Percentiles rank a stretch among this genome's conserved stretches.
Evolutionary conservation across 2,888 invertebrate species (phyloP).

Genomic region (Chouioia cunea): DNA sequence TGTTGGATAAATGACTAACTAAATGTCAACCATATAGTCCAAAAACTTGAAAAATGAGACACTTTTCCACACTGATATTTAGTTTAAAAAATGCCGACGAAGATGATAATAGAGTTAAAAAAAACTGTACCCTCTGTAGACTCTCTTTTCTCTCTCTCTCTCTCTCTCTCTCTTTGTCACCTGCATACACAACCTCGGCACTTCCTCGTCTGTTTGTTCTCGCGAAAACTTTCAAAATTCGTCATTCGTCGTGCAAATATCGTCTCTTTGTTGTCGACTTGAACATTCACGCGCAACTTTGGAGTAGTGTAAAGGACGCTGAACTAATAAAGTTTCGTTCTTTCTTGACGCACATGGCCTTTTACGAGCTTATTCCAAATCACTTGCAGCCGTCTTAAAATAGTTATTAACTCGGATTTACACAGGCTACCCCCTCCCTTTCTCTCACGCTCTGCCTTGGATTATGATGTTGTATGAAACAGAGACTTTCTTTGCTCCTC

Average conservation of each 20-base stretch:
- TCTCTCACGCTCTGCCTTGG: too few species aligned
- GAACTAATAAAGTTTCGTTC: constrained; percentile 55
- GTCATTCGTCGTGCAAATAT: constrained; percentile 13
- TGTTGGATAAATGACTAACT: too few species aligned
- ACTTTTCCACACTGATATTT: too few species aligned
- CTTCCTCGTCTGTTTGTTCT: too few species aligned
- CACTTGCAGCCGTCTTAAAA: constrained; percentile 28
- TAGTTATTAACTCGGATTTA: constrained; percentile 32
- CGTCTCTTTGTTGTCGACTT: not conserved
- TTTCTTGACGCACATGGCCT: constrained; percentile 25
- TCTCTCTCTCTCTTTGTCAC: constrained; percentile 7
- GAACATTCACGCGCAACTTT: too few species aligned
- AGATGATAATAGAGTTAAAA: too few species aligned
- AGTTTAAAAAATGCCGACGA: too few species aligned
- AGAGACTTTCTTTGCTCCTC: too few species aligned
- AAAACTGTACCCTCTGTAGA: too few species aligned
- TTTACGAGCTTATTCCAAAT: constrained; percentile 27
- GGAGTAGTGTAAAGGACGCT: constrained; percentile 16
- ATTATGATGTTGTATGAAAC: too few species aligned
- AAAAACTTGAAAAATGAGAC: too few species aligned
- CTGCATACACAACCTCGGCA: not conserved
- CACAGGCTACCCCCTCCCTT: not conserved
- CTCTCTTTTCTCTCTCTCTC: not conserved
- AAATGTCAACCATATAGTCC: too few species aligned
- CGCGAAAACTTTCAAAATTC: constrained; percentile 3